A percentile compares a stretch with the other conserved stretches of the same genome.
These are phyloP conservation scores for Athetis lepigone DNA, from an alignment of 2,888 invertebrate genomes.

Conservation along the genomic window DNA sequence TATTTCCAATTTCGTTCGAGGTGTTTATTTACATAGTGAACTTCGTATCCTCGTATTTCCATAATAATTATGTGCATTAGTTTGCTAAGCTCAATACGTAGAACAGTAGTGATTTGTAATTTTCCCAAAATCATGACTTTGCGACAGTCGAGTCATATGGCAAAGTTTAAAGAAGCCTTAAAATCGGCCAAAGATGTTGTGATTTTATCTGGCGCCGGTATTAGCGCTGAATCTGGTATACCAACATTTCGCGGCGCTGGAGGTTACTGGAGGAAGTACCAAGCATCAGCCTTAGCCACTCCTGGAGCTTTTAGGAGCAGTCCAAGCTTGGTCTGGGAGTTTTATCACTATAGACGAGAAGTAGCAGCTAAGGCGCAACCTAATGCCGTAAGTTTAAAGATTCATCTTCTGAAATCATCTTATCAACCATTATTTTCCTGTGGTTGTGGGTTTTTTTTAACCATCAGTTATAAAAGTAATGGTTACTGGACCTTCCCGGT, in stretches of 20 bases:
- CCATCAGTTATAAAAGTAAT: too few relatives aligned
- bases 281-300: conserved; percentile 89
- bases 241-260: conserved; percentile 95
- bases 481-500: too few relatives aligned
- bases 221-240: conserved; percentile 94
- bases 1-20: too few relatives aligned
- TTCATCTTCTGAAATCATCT: too few relatives aligned
- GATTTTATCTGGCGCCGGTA: conserved; percentile 92
- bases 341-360: conserved; percentile 94
- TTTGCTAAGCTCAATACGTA: conserved; percentile 51
- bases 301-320: conserved; percentile 92
- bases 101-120: conserved; percentile 39
- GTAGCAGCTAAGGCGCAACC: conserved; percentile 92
- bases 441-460: too few relatives aligned
- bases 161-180: conserved; percentile 87
- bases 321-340: conserved; percentile 95
- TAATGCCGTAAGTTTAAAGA: conserved; percentile 87
- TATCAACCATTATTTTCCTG: too few relatives aligned
- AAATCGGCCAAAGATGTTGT: conserved; percentile 90
- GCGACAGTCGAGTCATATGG: conserved; percentile 70
- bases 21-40: neutral
- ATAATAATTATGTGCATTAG: conserved; percentile 58
- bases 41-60: conserved; percentile 11
- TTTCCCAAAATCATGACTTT: conserved; percentile 59
- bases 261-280: conserved; percentile 88